Base-by-base conservation (phyloP, 2,888 invertebrate genomes). In the Agrotis puta region DNA sequence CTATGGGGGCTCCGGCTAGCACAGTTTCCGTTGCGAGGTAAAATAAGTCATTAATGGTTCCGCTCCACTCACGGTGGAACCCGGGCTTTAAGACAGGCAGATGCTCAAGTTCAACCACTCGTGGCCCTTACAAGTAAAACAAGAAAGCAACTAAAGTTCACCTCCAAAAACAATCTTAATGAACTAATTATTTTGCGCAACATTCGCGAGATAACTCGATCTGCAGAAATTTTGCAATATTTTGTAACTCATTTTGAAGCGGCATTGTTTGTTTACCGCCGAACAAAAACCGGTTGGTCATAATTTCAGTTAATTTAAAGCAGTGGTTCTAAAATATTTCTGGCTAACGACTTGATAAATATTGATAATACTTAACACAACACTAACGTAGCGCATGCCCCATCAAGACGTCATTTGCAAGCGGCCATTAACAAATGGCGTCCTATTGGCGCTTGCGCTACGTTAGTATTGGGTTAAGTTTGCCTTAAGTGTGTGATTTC, bases 321-420 rank as follows among this genome's bases (percentile, higher is more conserved):
- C 68, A 75, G 76, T 50, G 76, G 56, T 75, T 68, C 81, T 67
- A 48, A 77, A 80, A 75, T 61, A 63, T 80, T 77, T 66, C 48
- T 58, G 9, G 33, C 33, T 2, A 51, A 61, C 51, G 20, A 14
- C 27, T 78, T 56, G 24, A 50, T 78, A 56, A 71, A 74, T 78
- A 61, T 45, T 54, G 16, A n/a, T n/a, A n/a, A n/a, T n/a, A n/a
- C n/a, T n/a, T n/a, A n/a, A n/a, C n/a, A n/a, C n/a, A n/a, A n/a
- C n/a, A n/a, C n/a, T n/a, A n/a, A n/a, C n/a, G n/a, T n/a, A n/a
- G n/a, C n/a, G n/a, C n/a, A n/a, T n/a, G n/a, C n/a, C n/a, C n/a
- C n/a, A n/a, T n/a, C n/a, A n/a, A n/a, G n/a, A n/a, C n/a, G n/a
- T n/a, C n/a, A n/a, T n/a, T n/a, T n/a, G n/a, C n/a, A n/a, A n/a